Conservation (phyloP, 1,140 invertebrate genomes). For the Cyphomyrmex costatus region DNA sequence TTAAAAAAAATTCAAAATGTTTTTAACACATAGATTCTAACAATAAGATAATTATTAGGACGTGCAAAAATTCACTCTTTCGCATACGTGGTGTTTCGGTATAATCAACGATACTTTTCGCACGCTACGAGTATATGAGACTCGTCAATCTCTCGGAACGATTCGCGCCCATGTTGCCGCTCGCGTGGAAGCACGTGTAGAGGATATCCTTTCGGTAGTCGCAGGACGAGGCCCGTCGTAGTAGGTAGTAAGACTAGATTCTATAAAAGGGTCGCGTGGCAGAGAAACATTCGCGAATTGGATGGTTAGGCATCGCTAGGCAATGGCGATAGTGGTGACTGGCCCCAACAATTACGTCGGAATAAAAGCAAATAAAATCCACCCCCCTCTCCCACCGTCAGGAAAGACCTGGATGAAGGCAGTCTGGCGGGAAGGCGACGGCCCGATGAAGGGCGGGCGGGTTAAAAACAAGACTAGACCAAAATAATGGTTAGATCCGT, state of each 20-base stretch:
- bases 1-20: too few relatives aligned
- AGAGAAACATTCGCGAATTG: slow-evolving; percentile 85
- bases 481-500: slow-evolving; percentile 86
- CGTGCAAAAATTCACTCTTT: not conserved
- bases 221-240: slow-evolving; percentile 53
- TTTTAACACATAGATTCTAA: not conserved
- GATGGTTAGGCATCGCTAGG: slow-evolving; percentile 81
- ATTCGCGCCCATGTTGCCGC: slow-evolving; percentile 19
- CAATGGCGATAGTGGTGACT: slow-evolving; percentile 86
- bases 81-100: not conserved
- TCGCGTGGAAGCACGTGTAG: slow-evolving; percentile 47
- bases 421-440: slow-evolving; percentile 65
- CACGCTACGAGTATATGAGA: not conserved
- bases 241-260: slow-evolving; percentile 61
- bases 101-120: slow-evolving; percentile 3
- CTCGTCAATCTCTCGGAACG: slow-evolving; percentile 1
- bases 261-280: slow-evolving; percentile 84
- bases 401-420: slow-evolving; percentile 46
- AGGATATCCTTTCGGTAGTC: slow-evolving; percentile 39
- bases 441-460: slow-evolving; percentile 56
- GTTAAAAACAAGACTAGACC: slow-evolving; percentile 85
- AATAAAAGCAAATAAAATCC: slow-evolving; percentile 86
- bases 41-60: not conserved
- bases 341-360: slow-evolving; percentile 86
- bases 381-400: not conserved